These are phyloP conservation scores for Origma solitaria DNA, from an alignment of 2,113 vertebrate species.

Conservation along the genomic window DNA sequence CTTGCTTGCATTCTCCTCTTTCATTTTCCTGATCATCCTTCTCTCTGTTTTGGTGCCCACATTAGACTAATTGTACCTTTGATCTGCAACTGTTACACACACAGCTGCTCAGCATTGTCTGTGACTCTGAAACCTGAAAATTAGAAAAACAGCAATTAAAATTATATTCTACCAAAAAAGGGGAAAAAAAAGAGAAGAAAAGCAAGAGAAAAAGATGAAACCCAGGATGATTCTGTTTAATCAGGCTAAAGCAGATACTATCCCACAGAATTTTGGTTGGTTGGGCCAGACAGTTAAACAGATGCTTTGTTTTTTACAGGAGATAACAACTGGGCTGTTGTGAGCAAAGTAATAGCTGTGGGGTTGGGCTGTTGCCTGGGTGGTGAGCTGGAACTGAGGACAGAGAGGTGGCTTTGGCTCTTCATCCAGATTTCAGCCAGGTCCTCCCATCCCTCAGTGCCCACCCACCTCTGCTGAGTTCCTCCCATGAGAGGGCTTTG, in stretches of 20 bases:
- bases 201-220: background rate
- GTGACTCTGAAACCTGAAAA: slow-evolving; percentile 5
- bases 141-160: slow-evolving; percentile 22
- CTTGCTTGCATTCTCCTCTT: slow-evolving; percentile 33
- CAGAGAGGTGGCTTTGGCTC: background rate
- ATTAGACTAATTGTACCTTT: slow-evolving; percentile 52
- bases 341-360: background rate
- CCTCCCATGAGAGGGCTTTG: background rate
- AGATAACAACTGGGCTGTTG: background rate
- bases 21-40: slow-evolving; percentile 43
- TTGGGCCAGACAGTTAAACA: background rate
- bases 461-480: background rate
- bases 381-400: background rate
- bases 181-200: accelerated
- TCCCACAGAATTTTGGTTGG: background rate
- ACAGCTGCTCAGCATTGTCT: slow-evolving; percentile 15
- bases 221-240: background rate
- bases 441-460: background rate
- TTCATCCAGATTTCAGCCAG: background rate
- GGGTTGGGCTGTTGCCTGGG: background rate
- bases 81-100: slow-evolving; percentile 24
- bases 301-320: background rate
- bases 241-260: background rate
- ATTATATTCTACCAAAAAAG: background rate
- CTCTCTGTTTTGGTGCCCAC: slow-evolving; percentile 40